phyloP scores from a whole-genome alignment of 1,140 invertebrate genomes.

The Drosophila erecta region DNA sequence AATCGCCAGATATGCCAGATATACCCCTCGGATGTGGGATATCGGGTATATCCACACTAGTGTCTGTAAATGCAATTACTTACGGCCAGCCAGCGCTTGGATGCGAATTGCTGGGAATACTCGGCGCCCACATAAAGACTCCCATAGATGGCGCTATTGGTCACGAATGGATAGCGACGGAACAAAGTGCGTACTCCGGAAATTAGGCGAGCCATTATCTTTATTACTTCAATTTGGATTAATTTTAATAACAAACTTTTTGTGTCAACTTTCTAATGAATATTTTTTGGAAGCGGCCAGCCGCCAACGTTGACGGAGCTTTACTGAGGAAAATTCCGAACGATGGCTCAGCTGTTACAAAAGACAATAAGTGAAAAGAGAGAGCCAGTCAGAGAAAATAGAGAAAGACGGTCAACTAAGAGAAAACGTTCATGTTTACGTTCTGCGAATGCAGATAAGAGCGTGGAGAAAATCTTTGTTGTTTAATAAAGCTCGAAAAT shows the following conservation, averaged over 20 bases:
- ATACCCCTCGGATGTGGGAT: not conserved
- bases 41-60: not conserved
- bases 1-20: conserved; percentile 6
- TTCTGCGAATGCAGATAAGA: not conserved
- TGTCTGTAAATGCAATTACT: conserved; percentile 14
- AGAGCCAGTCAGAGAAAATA: conserved; percentile 4
- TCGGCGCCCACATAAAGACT: conserved; percentile 91
- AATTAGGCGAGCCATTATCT: conserved; percentile 56
- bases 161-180: conserved; percentile 87
- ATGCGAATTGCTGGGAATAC: conserved; percentile 90
- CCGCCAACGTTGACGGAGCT: conserved; percentile 36
- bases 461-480: not conserved
- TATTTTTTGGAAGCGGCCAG: conserved; percentile 29
- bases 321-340: conserved; percentile 39
- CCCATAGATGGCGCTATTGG: conserved; percentile 91
- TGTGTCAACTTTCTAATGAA: not conserved
- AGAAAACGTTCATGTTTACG: conserved; percentile 22
- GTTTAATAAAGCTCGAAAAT: conserved; percentile 34
- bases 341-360: conserved; percentile 46
- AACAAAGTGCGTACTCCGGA: conserved; percentile 74
- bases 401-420: conserved; percentile 7
- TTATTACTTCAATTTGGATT: conserved; percentile 3
- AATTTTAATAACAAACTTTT: not conserved
- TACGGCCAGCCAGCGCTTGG: conserved; percentile 84
- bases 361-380: conserved; percentile 29